Evolutionary conservation across 2,888 invertebrate species (phyloP), one percentile per base, ranked within the genome.

Genomic region (Ischnus inquisitorius): DNA sequence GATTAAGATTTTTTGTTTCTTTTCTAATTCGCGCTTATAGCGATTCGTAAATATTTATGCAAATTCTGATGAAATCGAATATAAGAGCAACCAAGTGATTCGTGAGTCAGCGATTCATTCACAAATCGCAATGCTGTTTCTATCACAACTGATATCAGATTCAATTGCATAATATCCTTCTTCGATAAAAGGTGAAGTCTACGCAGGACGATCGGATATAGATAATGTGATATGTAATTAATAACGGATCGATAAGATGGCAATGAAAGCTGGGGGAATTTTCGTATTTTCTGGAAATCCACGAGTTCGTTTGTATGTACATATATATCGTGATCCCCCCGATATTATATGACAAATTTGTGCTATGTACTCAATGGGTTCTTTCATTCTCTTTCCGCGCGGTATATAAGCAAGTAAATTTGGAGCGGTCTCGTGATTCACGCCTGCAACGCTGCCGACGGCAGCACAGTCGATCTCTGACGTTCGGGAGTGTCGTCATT

Each of bases 391-490:
- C 54, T 8, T 19, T 0, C 57, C 39, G 39, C 64, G 39, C 16
- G 19, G 39, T 62, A 74, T 62, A 74, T 62, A 74, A 64, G 62
- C 3, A 19, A 19, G 28, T 41, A 60, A 60, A 60, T 60, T 64
- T 46, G 16, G 28, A 28, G 62, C 48, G 6, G 22, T 64, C 75
- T 34, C 39, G 64, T 64, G 62, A 64, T 75, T 22, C 64, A 22
- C 51, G 39, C 14, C 6, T 14, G 28, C 34, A 51, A 16, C 60
- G 19, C 22, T 48, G 74, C 34, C 39, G 34, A 64, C 34, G 64
- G 75, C 75, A 75, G 75, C 75, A 75, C 75, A 74, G 48, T 74
- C 75, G 75, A 51, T 75, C 51, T 64, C 19, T 74, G 75, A 75
- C 75, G 75, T 75, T 16, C 64, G 48, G 2, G 64, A 64, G 22